A percentile compares a stretch with the other conserved stretches of the same genome.
phyloP scores from a whole-genome alignment of 2,888 invertebrate species.

The Petrolisthes manimaculis region DNA sequence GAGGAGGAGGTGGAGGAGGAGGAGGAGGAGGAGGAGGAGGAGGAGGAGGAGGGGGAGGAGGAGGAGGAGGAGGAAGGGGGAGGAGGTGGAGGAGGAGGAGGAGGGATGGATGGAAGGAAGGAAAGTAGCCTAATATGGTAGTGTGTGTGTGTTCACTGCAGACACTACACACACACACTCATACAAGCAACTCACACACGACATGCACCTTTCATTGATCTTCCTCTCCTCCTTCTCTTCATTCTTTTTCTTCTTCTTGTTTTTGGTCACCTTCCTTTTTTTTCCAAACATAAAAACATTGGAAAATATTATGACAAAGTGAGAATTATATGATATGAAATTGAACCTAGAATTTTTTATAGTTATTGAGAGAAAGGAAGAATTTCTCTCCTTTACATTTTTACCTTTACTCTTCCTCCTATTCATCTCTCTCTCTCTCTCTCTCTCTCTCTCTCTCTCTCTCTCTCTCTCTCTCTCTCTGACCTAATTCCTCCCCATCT shows the following conservation, averaged over 20 bases:
- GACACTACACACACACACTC: too few species aligned
- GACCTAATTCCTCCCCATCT: background rate
- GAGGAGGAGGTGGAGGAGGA: background rate
- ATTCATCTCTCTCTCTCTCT: constrained; percentile 10
- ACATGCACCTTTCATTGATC: too few species aligned
- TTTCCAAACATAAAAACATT: background rate
- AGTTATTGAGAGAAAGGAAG: background rate
- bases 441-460: constrained; percentile 37
- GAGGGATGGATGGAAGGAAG: background rate
- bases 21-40: background rate
- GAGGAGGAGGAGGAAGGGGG: background rate
- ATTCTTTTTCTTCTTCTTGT: too few species aligned
- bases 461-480: constrained; percentile 29
- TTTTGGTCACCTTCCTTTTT: background rate
- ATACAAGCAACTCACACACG: too few species aligned
- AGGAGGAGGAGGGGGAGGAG: background rate
- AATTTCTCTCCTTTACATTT: background rate
- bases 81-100: too few species aligned
- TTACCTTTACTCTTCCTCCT: background rate
- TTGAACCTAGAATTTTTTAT: too few species aligned
- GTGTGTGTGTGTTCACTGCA: too few species aligned
- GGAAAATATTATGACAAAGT: background rate
- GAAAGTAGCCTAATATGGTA: background rate
- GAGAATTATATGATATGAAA: too few species aligned
- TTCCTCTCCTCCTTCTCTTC: background rate